Conservation (phyloP, 2,797 vertebrate species). For the Acanthurus leucopareius region DNA sequence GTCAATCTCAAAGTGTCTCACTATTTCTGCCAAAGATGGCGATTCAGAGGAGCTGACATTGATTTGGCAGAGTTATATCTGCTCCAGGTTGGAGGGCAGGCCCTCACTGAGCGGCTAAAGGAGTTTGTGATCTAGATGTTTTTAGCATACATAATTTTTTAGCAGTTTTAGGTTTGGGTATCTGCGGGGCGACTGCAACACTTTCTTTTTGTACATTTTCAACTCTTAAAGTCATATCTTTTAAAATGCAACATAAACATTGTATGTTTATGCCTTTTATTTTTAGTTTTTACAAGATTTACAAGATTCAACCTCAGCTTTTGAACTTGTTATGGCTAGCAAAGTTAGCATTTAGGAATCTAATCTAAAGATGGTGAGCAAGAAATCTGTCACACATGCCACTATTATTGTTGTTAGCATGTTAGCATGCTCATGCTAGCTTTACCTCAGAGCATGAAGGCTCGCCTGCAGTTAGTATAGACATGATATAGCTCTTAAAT, state of each 20-base stretch:
- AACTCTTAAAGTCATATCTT: not conserved
- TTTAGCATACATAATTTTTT: not conserved
- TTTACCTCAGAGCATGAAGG: too few relatives aligned
- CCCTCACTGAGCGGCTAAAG: not conserved
- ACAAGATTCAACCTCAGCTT: too few relatives aligned
- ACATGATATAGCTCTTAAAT: too few relatives aligned
- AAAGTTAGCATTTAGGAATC: too few relatives aligned
- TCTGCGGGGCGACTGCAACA: not conserved
- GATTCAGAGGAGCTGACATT: not conserved
- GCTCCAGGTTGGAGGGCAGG: too few relatives aligned
- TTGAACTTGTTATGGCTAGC: too few relatives aligned
- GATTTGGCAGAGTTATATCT: not conserved
- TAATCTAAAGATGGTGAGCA: too few relatives aligned
- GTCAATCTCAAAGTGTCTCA: slow-evolving; percentile 29
- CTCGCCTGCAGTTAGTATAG: too few relatives aligned
- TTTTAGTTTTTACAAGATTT: too few relatives aligned
- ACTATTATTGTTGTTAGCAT: too few relatives aligned
- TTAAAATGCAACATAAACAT: not conserved
- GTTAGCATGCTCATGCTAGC: too few relatives aligned
- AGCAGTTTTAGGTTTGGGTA: not conserved
- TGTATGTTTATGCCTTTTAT: not conserved
- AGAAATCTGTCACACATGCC: too few relatives aligned
- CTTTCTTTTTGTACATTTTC: not conserved
- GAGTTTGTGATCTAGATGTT: not conserved
- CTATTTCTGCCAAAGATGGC: slow-evolving; percentile 14